phyloP scores from a whole-genome alignment of 2,797 vertebrate genomes.

The Helarctos malayanus region DNA sequence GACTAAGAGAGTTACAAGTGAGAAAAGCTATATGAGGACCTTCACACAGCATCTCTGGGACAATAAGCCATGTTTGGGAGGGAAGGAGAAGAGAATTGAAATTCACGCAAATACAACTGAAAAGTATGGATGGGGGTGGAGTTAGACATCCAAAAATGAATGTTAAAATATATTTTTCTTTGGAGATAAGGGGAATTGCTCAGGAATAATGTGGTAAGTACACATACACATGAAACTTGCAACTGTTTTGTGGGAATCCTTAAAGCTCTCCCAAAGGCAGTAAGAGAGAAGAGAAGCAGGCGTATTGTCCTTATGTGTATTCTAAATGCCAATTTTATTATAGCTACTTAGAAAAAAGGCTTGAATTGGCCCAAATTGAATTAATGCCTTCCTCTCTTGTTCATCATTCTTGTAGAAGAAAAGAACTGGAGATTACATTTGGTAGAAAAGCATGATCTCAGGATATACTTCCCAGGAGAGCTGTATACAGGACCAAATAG shows the following conservation, averaged over 20 bases:
- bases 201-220: not conserved
- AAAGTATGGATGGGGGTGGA: not conserved
- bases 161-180: not conserved
- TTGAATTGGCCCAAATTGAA: not conserved
- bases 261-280: not conserved
- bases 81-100: not conserved
- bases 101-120: not conserved
- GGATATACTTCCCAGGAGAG: not conserved
- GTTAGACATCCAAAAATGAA: not conserved
- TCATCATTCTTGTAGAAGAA: not conserved
- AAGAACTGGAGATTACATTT: not conserved
- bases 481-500: not conserved
- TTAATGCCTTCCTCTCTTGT: not conserved
- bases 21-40: not conserved
- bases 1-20: not conserved
- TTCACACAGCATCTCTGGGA: not conserved
- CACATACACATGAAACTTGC: not conserved
- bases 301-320: not conserved
- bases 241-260: not conserved
- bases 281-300: not conserved
- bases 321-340: not conserved
- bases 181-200: not conserved
- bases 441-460: not conserved
- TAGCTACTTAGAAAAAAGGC: not conserved
- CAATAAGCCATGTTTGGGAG: not conserved